These are phyloP conservation scores for Aricia agestis DNA, from an alignment of 1,140 invertebrate species.

Conservation along the genomic window DNA sequence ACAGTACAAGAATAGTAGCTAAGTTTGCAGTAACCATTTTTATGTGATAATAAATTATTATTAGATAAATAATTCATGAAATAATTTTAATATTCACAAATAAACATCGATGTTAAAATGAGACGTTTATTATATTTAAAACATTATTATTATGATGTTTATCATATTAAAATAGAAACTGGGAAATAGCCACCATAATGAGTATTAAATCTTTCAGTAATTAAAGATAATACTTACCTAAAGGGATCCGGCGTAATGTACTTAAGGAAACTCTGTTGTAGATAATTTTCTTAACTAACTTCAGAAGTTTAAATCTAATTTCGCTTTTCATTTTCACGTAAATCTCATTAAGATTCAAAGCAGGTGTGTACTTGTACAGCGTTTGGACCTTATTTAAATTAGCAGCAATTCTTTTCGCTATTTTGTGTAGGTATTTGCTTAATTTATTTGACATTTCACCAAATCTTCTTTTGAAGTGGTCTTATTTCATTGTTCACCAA, in stretches of 20 bases:
- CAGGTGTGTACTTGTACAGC: constrained; percentile 2
- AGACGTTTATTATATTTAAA: too few relatives aligned
- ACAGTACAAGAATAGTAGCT: too few relatives aligned
- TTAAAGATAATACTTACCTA: background rate
- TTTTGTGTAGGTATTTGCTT: background rate
- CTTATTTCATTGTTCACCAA: too few relatives aligned
- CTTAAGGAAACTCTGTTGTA: background rate
- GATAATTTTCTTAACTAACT: constrained; percentile 12
- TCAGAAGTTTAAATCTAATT: constrained; percentile 1
- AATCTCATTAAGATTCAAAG: constrained; percentile 8
- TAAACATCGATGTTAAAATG: too few relatives aligned
- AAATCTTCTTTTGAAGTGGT: background rate
- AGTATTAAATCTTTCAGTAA: background rate
- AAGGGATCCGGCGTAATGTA: background rate
- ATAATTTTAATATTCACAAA: too few relatives aligned
- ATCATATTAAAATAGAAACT: too few relatives aligned
- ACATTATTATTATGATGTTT: too few relatives aligned
- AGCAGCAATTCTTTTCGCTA: constrained; percentile 1
- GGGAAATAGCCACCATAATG: background rate
- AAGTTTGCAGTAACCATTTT: too few relatives aligned
- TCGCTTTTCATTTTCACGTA: constrained; percentile 8
- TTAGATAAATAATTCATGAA: too few relatives aligned
- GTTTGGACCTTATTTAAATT: constrained; percentile 10
- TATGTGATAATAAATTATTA: too few relatives aligned
- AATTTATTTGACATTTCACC: background rate